phyloP scores from a whole-genome alignment of 2,888 invertebrate genomes.

The Pachydiplax longipennis region DNA sequence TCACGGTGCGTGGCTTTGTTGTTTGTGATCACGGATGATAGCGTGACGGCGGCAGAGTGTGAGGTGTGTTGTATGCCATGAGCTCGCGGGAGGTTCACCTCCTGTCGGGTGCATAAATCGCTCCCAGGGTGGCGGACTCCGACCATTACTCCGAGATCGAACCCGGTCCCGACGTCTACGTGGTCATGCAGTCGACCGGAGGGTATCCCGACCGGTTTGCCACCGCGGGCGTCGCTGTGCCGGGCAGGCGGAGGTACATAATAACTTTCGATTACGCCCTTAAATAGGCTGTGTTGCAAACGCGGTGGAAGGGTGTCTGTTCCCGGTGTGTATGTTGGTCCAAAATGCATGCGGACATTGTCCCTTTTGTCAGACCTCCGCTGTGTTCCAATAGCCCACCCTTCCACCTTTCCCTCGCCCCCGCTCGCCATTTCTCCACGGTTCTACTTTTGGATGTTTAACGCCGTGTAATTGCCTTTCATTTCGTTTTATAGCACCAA shows the following conservation, averaged over 20 bases:
- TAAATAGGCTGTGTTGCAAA: not conserved
- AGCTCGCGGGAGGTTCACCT: not conserved
- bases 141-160: conserved; percentile 31
- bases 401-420: not conserved
- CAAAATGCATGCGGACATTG: not conserved
- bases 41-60: not conserved
- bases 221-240: conserved; percentile 11
- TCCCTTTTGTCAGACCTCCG: not conserved
- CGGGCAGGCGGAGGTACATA: conserved; percentile 32
- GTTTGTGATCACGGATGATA: not conserved
- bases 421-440: not conserved
- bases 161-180: conserved; percentile 25
- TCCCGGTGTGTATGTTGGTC: not conserved
- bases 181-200: conserved; percentile 32
- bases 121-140: not conserved
- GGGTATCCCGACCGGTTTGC: conserved; percentile 11
- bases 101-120: not conserved
- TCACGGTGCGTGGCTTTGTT: not conserved
- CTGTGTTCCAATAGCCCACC: not conserved
- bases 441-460: too few relatives aligned
- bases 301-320: not conserved
- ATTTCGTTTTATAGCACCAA: too few relatives aligned
- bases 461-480: too few relatives aligned
- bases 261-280: not conserved
- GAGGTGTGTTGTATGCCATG: not conserved